Evolutionary conservation across 2,113 vertebrate genomes (phyloP).

Genomic region (Megaleporinus macrocephalus): DNA sequence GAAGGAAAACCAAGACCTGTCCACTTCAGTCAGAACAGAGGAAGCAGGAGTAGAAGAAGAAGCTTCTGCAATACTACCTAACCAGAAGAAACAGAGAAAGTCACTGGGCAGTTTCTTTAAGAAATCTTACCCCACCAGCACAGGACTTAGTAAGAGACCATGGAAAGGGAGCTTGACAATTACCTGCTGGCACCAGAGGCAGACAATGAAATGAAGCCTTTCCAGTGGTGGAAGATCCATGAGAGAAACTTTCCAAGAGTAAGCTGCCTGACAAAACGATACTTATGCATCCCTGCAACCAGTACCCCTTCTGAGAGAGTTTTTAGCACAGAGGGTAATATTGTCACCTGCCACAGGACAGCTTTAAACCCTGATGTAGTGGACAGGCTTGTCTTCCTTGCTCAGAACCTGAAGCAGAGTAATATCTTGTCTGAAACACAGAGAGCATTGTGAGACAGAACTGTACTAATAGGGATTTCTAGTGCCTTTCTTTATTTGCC

Average conservation of each 20-base stretch:
- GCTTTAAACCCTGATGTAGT: neutral
- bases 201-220: conserved; percentile 17
- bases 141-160: too few relatives aligned
- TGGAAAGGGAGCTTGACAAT: neutral
- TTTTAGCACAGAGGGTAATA: neutral
- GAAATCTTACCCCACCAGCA: too few relatives aligned
- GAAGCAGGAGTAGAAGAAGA: neutral
- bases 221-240: conserved; percentile 26
- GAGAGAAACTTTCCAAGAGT: conserved; percentile 3
- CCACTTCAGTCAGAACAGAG: conserved; percentile 33
- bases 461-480: neutral
- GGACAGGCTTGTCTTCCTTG: neutral
- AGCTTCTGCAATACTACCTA: conserved; percentile 15
- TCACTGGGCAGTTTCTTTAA: conserved; percentile 22
- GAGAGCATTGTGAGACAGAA: neutral
- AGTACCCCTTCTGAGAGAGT: too few relatives aligned
- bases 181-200: conserved; percentile 11
- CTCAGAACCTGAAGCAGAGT: neutral
- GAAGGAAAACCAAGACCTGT: conserved; percentile 25
- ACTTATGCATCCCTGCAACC: too few relatives aligned
- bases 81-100: too few relatives aligned
- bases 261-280: neutral
- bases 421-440: neutral
- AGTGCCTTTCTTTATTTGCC: neutral
- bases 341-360: too few relatives aligned